A percentile compares a stretch with the other conserved stretches of the same genome.
Conservation (phyloP, 2,113 vertebrate species). For the Saccopteryx leptura region DNA sequence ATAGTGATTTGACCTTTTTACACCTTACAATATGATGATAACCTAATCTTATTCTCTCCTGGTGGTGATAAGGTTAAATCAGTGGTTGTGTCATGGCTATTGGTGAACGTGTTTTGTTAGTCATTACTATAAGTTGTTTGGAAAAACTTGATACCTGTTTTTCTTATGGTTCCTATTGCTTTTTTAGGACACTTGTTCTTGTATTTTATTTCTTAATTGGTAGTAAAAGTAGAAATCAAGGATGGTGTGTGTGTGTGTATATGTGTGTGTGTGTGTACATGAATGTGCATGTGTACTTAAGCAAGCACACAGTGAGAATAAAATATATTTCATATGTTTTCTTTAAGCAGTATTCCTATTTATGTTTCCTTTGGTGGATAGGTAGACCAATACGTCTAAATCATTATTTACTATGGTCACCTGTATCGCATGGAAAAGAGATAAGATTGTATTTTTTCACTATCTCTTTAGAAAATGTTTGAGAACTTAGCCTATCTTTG, state of each 20-base stretch:
- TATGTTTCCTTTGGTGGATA: background rate
- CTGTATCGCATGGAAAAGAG: background rate
- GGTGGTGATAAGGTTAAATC: background rate
- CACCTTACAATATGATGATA: background rate
- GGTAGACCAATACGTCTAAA: background rate
- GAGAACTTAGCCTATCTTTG: background rate
- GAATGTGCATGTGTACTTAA: background rate
- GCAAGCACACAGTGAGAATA: background rate
- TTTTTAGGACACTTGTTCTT: background rate
- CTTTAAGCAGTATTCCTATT: background rate
- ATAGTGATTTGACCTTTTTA: background rate
- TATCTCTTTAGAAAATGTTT: constrained; percentile 17
- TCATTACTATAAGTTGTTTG: background rate
- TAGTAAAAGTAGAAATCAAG: constrained; percentile 37
- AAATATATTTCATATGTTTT: background rate
- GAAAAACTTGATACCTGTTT: background rate
- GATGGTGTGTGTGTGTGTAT: fast-evolving
- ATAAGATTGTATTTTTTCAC: background rate
- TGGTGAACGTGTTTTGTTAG: background rate
- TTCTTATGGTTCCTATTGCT: background rate
- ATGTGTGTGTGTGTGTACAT: fast-evolving
- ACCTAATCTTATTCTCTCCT: background rate
- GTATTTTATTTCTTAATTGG: constrained; percentile 16
- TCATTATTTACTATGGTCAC: background rate
- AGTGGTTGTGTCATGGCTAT: background rate